Conservation (phyloP, 2,113 vertebrate genomes). For the Seriola dumerili region DNA sequence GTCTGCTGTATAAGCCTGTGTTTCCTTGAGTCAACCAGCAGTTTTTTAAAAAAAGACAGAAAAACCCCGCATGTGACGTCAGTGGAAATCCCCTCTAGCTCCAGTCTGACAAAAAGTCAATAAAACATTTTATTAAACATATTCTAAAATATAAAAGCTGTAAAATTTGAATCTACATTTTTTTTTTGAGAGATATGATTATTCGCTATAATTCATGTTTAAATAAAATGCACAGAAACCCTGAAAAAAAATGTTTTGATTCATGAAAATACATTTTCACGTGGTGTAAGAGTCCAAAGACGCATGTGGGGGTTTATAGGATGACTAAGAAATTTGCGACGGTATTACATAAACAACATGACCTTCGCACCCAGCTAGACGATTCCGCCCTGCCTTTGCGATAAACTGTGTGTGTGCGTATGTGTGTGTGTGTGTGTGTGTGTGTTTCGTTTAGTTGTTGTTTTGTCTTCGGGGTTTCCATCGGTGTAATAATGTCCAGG, state of each 20-base stretch:
- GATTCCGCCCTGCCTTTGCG: not conserved
- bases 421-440: not conserved
- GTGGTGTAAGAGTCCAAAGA: not conserved
- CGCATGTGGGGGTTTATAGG: not conserved
- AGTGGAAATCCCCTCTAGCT: slow-evolving; percentile 78
- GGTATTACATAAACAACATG: not conserved
- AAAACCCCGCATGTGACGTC: slow-evolving; percentile 65
- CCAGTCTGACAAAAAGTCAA: slow-evolving; percentile 9
- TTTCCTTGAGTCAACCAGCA: not conserved
- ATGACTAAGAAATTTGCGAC: too few relatives aligned
- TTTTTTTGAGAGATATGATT: too few relatives aligned
- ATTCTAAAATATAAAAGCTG: not conserved
- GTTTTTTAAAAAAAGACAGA: not conserved
- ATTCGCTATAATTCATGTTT: not conserved
- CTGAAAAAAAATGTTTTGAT: too few relatives aligned
- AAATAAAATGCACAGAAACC: too few relatives aligned
- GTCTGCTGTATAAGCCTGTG: not conserved
- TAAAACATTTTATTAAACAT: not conserved
- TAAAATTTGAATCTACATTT: not conserved
- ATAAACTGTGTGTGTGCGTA: not conserved
- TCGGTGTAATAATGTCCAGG: not conserved
- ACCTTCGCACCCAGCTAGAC: too few relatives aligned
- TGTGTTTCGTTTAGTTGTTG: slow-evolving; percentile 56
- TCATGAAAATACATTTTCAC: too few relatives aligned
- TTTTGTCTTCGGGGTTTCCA: slow-evolving; percentile 52